Evolutionary conservation across 1,140 invertebrate species (phyloP).

Genomic region (Adelges cooleyi): DNA sequence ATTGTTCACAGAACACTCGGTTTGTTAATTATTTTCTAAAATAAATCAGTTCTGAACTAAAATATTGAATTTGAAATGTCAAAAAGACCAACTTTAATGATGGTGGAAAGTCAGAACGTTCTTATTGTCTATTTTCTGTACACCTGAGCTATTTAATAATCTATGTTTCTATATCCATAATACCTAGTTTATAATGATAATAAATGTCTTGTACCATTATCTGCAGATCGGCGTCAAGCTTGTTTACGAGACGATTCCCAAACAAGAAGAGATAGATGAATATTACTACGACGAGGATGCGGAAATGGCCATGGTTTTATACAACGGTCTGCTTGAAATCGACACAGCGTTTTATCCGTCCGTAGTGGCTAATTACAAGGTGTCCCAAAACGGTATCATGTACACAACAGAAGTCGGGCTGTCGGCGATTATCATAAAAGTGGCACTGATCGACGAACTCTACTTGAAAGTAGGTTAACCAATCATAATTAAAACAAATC

Average conservation of each 20-base stretch:
- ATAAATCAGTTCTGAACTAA: too few relatives aligned
- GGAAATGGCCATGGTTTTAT: conserved; percentile 33
- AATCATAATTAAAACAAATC: too few relatives aligned
- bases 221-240: conserved; percentile 5
- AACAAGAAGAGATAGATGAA: conserved; percentile 10
- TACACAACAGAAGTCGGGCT: conserved; percentile 42
- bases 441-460: conserved; percentile 43
- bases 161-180: too few relatives aligned
- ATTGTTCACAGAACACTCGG: too few relatives aligned
- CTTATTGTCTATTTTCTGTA: too few relatives aligned
- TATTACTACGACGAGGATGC: conserved; percentile 17
- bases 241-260: neutral
- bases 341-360: conserved; percentile 52
- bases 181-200: too few relatives aligned
- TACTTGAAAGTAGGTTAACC: conserved; percentile 38
- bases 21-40: too few relatives aligned
- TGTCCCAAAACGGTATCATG: conserved; percentile 44
- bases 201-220: too few relatives aligned
- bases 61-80: too few relatives aligned
- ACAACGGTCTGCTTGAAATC: conserved; percentile 47
- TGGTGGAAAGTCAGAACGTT: too few relatives aligned
- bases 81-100: too few relatives aligned
- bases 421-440: conserved; percentile 43
- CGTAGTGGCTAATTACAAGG: conserved; percentile 45
- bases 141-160: too few relatives aligned